Evolutionary conservation across 2,113 vertebrate species (phyloP).

Genomic region (Emydocephalus ijimae): DNA sequence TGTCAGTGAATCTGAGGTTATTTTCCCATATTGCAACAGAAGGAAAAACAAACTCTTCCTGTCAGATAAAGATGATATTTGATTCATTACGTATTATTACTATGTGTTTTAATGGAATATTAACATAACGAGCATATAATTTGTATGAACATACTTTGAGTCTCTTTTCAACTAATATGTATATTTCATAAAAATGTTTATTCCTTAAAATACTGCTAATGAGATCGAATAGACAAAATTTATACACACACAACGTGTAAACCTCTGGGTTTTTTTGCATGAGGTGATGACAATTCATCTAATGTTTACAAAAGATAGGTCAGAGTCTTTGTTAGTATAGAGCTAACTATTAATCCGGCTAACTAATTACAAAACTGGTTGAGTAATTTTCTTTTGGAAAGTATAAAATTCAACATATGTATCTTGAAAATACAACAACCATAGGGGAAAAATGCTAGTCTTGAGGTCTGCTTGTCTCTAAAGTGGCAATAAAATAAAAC

Average conservation of each 20-base stretch:
- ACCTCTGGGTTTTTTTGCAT: neutral
- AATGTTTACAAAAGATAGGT: conserved; percentile 30
- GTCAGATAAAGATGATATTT: neutral
- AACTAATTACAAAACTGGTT: conserved; percentile 30
- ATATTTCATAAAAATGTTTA: conserved; percentile 52
- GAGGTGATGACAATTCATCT: conserved; percentile 5
- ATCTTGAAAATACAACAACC: conserved; percentile 46
- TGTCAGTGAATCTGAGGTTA: neutral
- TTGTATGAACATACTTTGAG: conserved; percentile 44
- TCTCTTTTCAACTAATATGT: conserved; percentile 54
- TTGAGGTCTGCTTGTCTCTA: conserved; percentile 13
- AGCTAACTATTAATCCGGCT: conserved; percentile 61
- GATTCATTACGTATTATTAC: neutral
- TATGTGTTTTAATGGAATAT: conserved; percentile 28
- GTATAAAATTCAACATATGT: conserved; percentile 7
- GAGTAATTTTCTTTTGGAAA: conserved; percentile 35
- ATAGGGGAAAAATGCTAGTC: neutral
- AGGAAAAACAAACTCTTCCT: neutral
- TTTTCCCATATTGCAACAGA: neutral
- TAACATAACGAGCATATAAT: conserved; percentile 46
- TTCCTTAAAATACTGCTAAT: conserved; percentile 53
- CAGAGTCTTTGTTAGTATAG: conserved; percentile 62
- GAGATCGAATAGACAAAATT: conserved; percentile 42
- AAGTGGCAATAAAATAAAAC: conserved; percentile 20
- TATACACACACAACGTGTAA: no score